Evolutionary conservation across 1,140 invertebrate genomes (phyloP).

Genomic region (Bombus pascuorum): DNA sequence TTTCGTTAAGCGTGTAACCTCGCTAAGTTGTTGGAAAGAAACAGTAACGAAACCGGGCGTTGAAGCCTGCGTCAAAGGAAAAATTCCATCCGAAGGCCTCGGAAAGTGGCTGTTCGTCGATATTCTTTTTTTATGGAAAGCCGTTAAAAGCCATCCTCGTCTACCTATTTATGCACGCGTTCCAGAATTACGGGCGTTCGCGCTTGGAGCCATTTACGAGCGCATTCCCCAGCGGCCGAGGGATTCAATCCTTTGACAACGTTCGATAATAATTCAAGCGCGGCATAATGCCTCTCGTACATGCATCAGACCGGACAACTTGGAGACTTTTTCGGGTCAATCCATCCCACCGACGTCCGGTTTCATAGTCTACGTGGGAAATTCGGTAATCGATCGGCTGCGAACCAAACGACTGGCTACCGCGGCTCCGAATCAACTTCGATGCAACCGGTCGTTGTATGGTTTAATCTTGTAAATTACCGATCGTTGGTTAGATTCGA

Average conservation of each 20-base stretch:
- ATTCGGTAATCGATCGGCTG: background rate
- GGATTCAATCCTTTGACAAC: conserved; percentile 33
- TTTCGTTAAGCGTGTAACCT: background rate
- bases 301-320: conserved; percentile 5
- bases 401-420: background rate
- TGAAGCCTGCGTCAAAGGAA: background rate
- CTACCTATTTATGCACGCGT: conserved; percentile 36
- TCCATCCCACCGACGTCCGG: background rate
- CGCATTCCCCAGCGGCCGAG: background rate
- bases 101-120: conserved; percentile 9
- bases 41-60: background rate
- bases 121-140: conserved; percentile 45
- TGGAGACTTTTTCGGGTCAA: conserved; percentile 6
- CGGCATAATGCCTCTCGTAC: conserved; percentile 6
- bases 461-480: conserved; percentile 22
- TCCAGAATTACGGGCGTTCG: conserved; percentile 28
- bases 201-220: conserved; percentile 25
- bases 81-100: conserved; percentile 6
- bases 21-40: background rate
- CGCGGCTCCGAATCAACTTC: background rate
- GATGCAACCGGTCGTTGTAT: background rate
- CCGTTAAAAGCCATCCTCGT: conserved; percentile 33
- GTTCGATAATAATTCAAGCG: conserved; percentile 40
- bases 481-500: conserved; percentile 17
- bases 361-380: background rate